These are phyloP conservation scores for Drosophila trichaetosa DNA, from an alignment of 2,888 invertebrate genomes.

Conservation along the genomic window DNA sequence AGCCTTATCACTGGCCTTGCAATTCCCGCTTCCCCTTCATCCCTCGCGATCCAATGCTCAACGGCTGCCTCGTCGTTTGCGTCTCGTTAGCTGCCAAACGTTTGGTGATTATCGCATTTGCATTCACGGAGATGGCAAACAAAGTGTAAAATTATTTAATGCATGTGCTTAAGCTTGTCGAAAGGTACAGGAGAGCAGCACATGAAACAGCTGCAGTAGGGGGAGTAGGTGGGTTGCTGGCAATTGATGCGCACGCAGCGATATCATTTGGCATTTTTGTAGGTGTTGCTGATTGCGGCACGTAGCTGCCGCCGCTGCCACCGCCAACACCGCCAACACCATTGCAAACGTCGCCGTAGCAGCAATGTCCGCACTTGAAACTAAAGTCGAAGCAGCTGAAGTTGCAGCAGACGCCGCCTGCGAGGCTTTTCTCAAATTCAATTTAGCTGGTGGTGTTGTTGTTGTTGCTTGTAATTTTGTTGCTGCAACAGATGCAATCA, in stretches of 20 bases:
- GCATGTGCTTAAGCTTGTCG: conserved; percentile 65
- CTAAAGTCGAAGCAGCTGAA: conserved; percentile 37
- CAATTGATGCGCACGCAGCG: conserved; percentile 76
- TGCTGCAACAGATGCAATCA: conserved; percentile 81
- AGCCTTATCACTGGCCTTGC: conserved; percentile 55
- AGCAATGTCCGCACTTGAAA: conserved; percentile 62
- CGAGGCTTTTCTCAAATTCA: conserved; percentile 71
- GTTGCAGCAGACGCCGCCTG: conserved; percentile 30
- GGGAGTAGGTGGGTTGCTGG: conserved; percentile 59
- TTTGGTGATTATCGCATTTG: conserved; percentile 79
- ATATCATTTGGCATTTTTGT: conserved; percentile 78
- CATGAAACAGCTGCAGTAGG: neutral
- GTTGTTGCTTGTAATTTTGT: conserved; percentile 74
- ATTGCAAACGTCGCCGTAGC: conserved; percentile 4
- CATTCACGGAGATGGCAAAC: conserved; percentile 65
- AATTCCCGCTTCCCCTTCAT: neutral
- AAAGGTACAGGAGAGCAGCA: conserved; percentile 8
- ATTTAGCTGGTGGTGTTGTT: conserved; percentile 66
- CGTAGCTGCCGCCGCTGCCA: conserved; percentile 57
- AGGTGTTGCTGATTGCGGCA: conserved; percentile 80
- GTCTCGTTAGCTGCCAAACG: conserved; percentile 79
- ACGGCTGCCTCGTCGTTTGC: conserved; percentile 54
- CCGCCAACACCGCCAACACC: conserved; percentile 8
- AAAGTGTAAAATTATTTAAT: conserved; percentile 82
- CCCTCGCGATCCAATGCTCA: neutral